Conservation (phyloP, 1,140 invertebrate species). For the Mesaphorura yosii region DNA sequence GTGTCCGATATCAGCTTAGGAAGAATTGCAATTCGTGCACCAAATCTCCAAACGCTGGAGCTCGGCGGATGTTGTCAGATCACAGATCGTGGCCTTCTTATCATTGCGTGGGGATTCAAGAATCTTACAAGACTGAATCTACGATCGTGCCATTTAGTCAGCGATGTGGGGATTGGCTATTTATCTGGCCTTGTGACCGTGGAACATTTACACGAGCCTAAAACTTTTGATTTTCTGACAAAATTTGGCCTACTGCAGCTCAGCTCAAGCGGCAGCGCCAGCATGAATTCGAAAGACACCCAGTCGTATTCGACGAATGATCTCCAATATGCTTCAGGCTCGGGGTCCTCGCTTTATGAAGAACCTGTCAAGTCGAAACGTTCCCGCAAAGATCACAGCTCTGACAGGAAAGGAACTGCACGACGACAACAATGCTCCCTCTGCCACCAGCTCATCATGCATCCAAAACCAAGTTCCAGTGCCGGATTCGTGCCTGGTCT, state of each 20-base stretch:
- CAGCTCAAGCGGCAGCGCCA: background rate
- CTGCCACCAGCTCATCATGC: too few relatives aligned
- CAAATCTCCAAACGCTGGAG: conserved; percentile 78
- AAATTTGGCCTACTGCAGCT: conserved; percentile 8
- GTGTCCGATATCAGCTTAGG: conserved; percentile 69
- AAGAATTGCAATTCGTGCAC: background rate
- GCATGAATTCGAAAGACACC: background rate
- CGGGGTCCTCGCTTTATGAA: too few relatives aligned
- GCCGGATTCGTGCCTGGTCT: too few relatives aligned
- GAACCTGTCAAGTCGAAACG: too few relatives aligned
- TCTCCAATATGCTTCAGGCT: too few relatives aligned
- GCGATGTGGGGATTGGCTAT: conserved; percentile 76
- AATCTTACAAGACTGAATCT: conserved; percentile 72
- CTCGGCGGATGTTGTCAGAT: conserved; percentile 77
- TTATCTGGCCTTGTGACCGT: conserved; percentile 56
- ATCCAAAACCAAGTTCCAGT: too few relatives aligned
- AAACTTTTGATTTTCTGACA: conserved; percentile 8
- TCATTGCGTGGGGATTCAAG: conserved; percentile 73
- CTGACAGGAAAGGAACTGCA: too few relatives aligned
- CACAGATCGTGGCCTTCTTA: conserved; percentile 69
- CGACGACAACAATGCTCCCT: too few relatives aligned
- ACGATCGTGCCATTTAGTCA: conserved; percentile 81
- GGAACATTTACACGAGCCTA: conserved; percentile 43
- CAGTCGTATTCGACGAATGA: too few relatives aligned
- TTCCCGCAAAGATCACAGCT: too few relatives aligned